Evolutionary conservation across 92 coral and sea anemone species (phyloP).

Genomic region (Diadumene lineata): DNA sequence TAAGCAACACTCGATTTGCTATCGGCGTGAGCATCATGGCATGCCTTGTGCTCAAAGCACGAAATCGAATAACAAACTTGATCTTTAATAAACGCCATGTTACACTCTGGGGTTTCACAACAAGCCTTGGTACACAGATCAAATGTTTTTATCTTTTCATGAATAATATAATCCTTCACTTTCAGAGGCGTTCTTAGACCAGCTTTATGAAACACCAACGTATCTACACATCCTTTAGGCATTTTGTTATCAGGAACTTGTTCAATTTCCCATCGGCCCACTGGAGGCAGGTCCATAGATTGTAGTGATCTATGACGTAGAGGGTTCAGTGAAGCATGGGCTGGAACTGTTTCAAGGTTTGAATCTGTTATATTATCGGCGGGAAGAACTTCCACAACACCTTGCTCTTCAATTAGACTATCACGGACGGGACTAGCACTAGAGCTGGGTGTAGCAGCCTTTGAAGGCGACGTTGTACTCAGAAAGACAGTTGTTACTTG

Average conservation of each 20-base stretch:
- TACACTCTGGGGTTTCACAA: constrained; percentile 75
- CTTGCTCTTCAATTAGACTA: constrained; percentile 4
- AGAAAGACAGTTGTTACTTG: not conserved
- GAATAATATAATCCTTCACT: constrained; percentile 64
- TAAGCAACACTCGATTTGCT: constrained; percentile 44
- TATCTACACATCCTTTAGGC: constrained; percentile 64
- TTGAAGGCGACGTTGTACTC: not conserved
- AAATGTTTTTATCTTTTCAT: constrained; percentile 56
- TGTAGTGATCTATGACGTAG: not conserved
- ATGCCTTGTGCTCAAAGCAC: constrained; percentile 48
- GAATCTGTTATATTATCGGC: not conserved
- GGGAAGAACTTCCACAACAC: not conserved
- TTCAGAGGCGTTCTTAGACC: constrained; percentile 63
- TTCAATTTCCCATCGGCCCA: constrained; percentile 28
- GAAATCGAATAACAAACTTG: constrained; percentile 57
- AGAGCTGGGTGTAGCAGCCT: not conserved
- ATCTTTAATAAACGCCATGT: constrained; percentile 53
- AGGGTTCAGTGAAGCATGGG: not conserved
- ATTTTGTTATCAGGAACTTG: constrained; percentile 26
- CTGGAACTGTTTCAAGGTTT: not conserved
- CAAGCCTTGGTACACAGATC: constrained; percentile 71
- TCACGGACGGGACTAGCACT: not conserved
- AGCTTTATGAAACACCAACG: constrained; percentile 64
- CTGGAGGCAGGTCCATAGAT: constrained; percentile 3
- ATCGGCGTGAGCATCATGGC: constrained; percentile 59